These are phyloP conservation scores for Coluber constrictor DNA, from an alignment of 2,797 vertebrate species.

Conservation along the genomic window DNA sequence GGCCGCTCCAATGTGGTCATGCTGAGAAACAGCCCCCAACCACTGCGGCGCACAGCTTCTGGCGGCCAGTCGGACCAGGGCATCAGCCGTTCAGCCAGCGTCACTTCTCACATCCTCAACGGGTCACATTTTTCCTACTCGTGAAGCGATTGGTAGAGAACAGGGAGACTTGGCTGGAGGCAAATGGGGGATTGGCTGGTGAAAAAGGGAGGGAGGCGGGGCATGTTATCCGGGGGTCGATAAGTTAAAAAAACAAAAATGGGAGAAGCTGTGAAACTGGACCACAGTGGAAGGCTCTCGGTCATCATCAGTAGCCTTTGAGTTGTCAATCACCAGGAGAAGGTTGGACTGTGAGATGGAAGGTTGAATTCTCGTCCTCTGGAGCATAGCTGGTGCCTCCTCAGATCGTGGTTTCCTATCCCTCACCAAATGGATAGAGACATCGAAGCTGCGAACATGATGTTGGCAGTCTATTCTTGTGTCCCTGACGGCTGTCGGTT, in stretches of 20 bases:
- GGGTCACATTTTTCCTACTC: conserved; percentile 90
- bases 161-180: conserved; percentile 20
- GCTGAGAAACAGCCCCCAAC: conserved; percentile 89
- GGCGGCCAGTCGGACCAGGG: conserved; percentile 70
- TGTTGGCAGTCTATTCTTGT: background rate
- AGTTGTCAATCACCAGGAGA: conserved; percentile 8
- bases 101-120: conserved; percentile 90
- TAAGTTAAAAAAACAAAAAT: background rate
- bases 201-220: conserved; percentile 10
- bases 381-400: conserved; percentile 13
- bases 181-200: conserved; percentile 5
- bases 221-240: background rate
- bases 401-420: conserved; percentile 8
- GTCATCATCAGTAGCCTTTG: conserved; percentile 9
- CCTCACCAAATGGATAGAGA: conserved; percentile 18
- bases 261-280: conserved; percentile 11
- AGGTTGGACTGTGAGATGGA: conserved; percentile 17
- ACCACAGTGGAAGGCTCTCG: conserved; percentile 9
- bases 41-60: conserved; percentile 84
- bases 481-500: background rate
- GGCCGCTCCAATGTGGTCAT: conserved; percentile 78
- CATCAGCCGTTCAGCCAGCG: conserved; percentile 86
- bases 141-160: conserved; percentile 61
- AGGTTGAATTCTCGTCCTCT: conserved; percentile 20
- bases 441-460: background rate